Conservation (phyloP, 2,797 vertebrate genomes). For the Takifugu rubripes region DNA sequence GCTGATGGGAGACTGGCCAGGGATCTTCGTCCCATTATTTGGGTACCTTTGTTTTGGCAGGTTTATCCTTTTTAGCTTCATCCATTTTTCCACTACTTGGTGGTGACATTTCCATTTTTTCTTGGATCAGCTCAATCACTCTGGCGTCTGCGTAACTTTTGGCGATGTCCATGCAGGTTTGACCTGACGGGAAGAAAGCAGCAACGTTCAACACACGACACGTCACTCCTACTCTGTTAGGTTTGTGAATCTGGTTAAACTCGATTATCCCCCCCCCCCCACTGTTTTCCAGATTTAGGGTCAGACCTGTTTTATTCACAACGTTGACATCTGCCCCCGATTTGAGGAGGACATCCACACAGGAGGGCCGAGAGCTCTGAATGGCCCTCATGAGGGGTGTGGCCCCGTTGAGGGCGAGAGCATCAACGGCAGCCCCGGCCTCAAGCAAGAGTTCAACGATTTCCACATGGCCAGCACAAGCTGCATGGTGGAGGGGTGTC, state of each 20-base stretch:
- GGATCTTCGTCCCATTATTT: background rate
- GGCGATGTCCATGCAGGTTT: slow-evolving; percentile 82
- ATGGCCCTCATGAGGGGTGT: slow-evolving; percentile 91
- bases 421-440: slow-evolving; percentile 79
- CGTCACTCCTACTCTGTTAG: background rate
- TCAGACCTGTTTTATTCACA: slow-evolving; percentile 83
- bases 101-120: slow-evolving; percentile 74
- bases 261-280: background rate
- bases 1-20: too few relatives aligned
- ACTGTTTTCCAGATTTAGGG: background rate
- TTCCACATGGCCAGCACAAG: slow-evolving; percentile 83
- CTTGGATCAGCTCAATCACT: slow-evolving; percentile 79
- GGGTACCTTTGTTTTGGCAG: slow-evolving; percentile 73
- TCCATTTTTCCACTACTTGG: slow-evolving; percentile 62
- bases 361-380: slow-evolving; percentile 79
- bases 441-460: slow-evolving; percentile 81
- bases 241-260: background rate
- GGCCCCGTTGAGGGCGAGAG: slow-evolving; percentile 73
- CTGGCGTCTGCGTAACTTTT: slow-evolving; percentile 75
- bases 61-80: slow-evolving; percentile 56
- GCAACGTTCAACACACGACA: background rate
- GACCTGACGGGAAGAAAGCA: slow-evolving; percentile 60
- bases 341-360: slow-evolving; percentile 85
- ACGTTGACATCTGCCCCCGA: slow-evolving; percentile 78
- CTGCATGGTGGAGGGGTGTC: slow-evolving; percentile 92